Conservation (phyloP, 2,797 vertebrate species). For the Geotrypetes seraphini region DNA sequence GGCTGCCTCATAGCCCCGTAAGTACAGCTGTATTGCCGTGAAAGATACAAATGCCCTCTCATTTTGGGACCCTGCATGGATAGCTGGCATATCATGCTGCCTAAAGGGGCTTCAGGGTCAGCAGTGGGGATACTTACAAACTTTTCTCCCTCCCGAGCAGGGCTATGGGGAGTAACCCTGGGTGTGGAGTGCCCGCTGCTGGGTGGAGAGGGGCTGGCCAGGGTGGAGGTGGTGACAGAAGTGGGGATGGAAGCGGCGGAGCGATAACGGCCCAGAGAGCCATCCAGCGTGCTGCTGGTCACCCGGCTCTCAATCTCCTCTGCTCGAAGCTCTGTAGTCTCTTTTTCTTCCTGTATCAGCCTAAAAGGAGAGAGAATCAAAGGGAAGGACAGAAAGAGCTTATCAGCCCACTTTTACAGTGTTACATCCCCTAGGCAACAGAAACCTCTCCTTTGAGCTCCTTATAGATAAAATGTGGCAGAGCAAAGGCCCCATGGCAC, state of each 20-base stretch:
- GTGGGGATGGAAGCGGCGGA: constrained; percentile 61
- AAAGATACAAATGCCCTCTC: not conserved
- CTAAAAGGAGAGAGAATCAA: constrained; percentile 26
- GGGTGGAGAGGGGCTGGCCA: constrained; percentile 78
- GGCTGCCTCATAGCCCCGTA: not conserved
- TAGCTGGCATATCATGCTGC: too few species aligned
- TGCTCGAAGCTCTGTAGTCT: constrained; percentile 74
- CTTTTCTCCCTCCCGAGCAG: constrained; percentile 66
- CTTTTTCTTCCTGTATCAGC: constrained; percentile 84
- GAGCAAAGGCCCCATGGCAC: too few species aligned
- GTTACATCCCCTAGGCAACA: too few species aligned
- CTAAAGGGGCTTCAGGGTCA: not conserved
- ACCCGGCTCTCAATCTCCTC: constrained; percentile 81
- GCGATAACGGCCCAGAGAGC: constrained; percentile 62
- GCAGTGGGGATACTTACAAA: constrained; percentile 39
- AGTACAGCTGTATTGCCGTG: too few species aligned
- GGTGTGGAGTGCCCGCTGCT: constrained; percentile 81
- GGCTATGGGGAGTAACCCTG: constrained; percentile 69
- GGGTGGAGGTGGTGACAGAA: constrained; percentile 75
- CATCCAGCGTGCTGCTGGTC: constrained; percentile 68
- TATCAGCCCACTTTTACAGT: too few species aligned
- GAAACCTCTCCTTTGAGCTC: too few species aligned
- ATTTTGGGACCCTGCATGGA: not conserved
- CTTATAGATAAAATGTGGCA: too few species aligned
- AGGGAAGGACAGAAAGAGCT: too few species aligned